Percentiles rank a stretch among this genome's conserved stretches.
Conservation (phyloP, 2,888 invertebrate species). For the Saturnia japonica region DNA sequence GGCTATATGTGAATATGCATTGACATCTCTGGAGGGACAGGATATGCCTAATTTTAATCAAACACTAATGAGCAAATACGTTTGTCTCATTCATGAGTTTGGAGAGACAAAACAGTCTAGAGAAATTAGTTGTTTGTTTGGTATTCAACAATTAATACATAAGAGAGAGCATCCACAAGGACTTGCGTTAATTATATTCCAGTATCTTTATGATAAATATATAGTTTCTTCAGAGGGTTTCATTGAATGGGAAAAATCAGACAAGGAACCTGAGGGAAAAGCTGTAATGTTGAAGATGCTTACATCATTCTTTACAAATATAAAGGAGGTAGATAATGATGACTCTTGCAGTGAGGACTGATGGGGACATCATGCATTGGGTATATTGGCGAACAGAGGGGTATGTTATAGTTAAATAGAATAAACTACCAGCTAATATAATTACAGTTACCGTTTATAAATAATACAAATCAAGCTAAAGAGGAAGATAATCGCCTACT, state of each 20-base stretch:
- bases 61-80: conserved; percentile 72
- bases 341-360: conserved; percentile 76
- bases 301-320: conserved; percentile 86
- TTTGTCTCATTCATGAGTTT: conserved; percentile 84
- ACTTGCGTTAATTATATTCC: conserved; percentile 88
- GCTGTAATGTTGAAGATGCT: conserved; percentile 88
- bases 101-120: conserved; percentile 86
- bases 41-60: conserved; percentile 77
- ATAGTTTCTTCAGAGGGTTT: conserved; percentile 91
- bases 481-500: too few relatives aligned
- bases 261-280: conserved; percentile 90
- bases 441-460: too few relatives aligned
- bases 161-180: conserved; percentile 91
- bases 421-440: neutral
- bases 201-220: conserved; percentile 88
- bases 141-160: conserved; percentile 90
- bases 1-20: conserved; percentile 86
- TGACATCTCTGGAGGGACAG: conserved; percentile 76
- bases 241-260: conserved; percentile 88
- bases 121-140: conserved; percentile 92
- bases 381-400: neutral
- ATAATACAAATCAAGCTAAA: too few relatives aligned
- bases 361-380: conserved; percentile 50
- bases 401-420: neutral
- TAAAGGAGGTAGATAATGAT: conserved; percentile 86